These are phyloP conservation scores for Pardalotus punctatus DNA, from an alignment of 2,113 vertebrate genomes.

Conservation along the genomic window DNA sequence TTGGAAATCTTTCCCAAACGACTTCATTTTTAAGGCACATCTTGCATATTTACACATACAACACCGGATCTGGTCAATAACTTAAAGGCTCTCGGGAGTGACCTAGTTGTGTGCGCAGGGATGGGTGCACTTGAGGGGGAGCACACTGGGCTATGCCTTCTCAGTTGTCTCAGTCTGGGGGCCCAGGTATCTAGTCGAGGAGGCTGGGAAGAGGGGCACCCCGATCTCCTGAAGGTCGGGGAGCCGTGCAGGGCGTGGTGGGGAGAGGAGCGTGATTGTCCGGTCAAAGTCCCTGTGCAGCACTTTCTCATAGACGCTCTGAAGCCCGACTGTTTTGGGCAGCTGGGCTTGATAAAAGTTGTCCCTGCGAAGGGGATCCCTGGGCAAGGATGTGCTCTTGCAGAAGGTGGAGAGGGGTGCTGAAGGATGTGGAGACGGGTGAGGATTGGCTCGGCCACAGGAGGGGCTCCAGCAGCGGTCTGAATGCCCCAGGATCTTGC, in stretches of 20 bases:
- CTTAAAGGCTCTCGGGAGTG: slow-evolving; percentile 70
- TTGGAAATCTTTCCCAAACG: slow-evolving; percentile 76
- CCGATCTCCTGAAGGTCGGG: slow-evolving; percentile 89
- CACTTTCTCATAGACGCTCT: slow-evolving; percentile 93
- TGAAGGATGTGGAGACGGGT: slow-evolving; percentile 72
- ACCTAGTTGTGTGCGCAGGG: slow-evolving; percentile 56
- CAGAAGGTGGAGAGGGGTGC: slow-evolving; percentile 87
- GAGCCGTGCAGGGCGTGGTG: slow-evolving; percentile 85
- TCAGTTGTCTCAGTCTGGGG: slow-evolving; percentile 73
- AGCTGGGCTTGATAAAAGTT: slow-evolving; percentile 88
- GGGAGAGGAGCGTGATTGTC: slow-evolving; percentile 85
- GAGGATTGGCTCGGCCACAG: slow-evolving; percentile 79
- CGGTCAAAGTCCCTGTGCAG: slow-evolving; percentile 90
- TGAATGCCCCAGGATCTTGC: slow-evolving; percentile 93
- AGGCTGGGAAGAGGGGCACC: slow-evolving; percentile 84
- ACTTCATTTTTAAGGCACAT: slow-evolving; percentile 82
- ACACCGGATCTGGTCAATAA: slow-evolving; percentile 75
- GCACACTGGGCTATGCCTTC: slow-evolving; percentile 59
- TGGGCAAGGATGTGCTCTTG: slow-evolving; percentile 89
- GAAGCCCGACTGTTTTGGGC: slow-evolving; percentile 86
- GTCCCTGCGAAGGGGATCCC: slow-evolving; percentile 86
- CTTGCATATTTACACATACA: slow-evolving; percentile 76
- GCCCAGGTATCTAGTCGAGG: slow-evolving; percentile 80
- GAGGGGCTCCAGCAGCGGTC: slow-evolving; percentile 98
- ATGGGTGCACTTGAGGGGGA: not conserved